Conservation (phyloP, 2,113 vertebrate genomes). For the Alethe diademata region DNA sequence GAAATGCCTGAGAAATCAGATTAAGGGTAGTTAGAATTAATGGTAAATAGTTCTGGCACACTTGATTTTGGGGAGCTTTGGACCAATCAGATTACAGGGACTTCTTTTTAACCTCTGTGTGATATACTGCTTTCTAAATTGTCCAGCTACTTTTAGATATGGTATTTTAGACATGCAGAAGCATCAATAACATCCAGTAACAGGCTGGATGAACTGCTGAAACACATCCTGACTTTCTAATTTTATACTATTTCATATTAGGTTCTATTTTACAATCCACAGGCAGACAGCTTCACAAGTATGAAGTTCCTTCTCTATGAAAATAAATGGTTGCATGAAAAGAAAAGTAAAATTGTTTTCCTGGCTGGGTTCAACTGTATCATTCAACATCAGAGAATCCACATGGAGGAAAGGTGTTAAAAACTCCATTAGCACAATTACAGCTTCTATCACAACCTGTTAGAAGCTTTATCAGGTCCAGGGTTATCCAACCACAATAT, state of each 20-base stretch:
- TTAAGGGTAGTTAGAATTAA: background rate
- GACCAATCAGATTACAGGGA: background rate
- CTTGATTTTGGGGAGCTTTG: background rate
- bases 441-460: background rate
- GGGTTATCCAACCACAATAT: background rate
- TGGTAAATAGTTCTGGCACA: background rate
- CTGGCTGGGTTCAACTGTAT: background rate
- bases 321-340: background rate
- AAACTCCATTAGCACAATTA: background rate
- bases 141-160: accelerated
- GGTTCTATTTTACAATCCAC: background rate
- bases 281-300: background rate
- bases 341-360: background rate
- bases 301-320: background rate
- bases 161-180: background rate
- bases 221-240: background rate
- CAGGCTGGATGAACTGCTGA: background rate
- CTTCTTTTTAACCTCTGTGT: background rate
- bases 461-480: background rate
- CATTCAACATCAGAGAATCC: background rate
- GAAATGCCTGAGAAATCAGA: background rate
- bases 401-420: background rate
- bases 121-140: background rate
- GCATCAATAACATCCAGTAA: background rate
- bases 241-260: background rate